Conservation (phyloP, 1,140 invertebrate species). For the Papilio aristodemus region DNA sequence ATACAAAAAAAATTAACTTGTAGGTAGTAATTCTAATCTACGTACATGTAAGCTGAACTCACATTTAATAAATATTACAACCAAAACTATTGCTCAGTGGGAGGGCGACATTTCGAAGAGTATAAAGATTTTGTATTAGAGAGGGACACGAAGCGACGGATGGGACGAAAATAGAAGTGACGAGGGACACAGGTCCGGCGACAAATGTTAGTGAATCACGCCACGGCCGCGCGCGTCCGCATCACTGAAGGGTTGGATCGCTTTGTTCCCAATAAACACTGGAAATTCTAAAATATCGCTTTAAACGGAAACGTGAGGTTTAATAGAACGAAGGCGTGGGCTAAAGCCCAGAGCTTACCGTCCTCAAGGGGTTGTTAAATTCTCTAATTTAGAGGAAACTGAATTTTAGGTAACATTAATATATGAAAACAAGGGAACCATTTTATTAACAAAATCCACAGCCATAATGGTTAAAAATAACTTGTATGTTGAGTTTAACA, state of each 20-base stretch:
- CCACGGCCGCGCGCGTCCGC: neutral
- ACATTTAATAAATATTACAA: neutral
- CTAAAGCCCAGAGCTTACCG: constrained; percentile 1
- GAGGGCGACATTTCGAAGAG: constrained; percentile 19
- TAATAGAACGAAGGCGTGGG: neutral
- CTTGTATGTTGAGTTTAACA: too few species aligned
- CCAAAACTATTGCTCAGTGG: constrained; percentile 12
- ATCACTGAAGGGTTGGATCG: neutral
- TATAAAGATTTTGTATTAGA: constrained; percentile 19
- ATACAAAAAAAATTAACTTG: neutral
- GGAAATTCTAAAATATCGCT: neutral
- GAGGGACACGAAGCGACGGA: constrained; percentile 14
- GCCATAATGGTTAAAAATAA: neutral
- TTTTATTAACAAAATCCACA: neutral
- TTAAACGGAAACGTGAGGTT: neutral
- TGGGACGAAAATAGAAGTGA: constrained; percentile 25
- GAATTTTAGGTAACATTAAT: constrained; percentile 3
- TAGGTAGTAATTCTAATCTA: neutral
- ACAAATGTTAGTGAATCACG: neutral
- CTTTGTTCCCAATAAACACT: neutral
- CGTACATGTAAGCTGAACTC: neutral
- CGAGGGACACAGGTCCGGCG: constrained; percentile 21
- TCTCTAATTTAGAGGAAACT: neutral
- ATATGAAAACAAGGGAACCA: neutral
- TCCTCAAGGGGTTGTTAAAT: constrained; percentile 10